These are phyloP conservation scores for Metellina segmentata DNA, from an alignment of 2,888 invertebrate genomes.

Conservation along the genomic window DNA sequence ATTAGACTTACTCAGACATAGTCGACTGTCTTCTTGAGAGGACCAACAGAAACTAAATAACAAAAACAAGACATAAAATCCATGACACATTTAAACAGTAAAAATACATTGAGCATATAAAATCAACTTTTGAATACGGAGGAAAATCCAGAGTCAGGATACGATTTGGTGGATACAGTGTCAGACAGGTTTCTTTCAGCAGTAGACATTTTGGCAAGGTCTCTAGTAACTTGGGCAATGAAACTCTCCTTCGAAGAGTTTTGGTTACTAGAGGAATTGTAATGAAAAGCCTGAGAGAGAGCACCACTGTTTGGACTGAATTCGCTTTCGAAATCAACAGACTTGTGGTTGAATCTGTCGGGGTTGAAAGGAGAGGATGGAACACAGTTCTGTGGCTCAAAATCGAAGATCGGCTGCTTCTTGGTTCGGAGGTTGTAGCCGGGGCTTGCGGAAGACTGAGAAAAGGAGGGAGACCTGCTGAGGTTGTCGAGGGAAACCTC, in stretches of 20 bases:
- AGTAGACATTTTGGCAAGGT: constrained; percentile 69
- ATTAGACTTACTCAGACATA: background rate
- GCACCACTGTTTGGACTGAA: constrained; percentile 11
- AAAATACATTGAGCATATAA: background rate
- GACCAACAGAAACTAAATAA: background rate
- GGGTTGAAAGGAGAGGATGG: constrained; percentile 19
- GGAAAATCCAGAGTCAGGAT: constrained; percentile 44
- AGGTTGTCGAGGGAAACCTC: background rate
- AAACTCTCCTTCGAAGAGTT: constrained; percentile 55
- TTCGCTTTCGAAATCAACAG: constrained; percentile 9
- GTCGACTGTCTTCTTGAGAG: background rate
- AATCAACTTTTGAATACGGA: constrained; percentile 62
- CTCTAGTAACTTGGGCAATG: constrained; percentile 72
- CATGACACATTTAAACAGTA: background rate
- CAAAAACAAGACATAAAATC: background rate
- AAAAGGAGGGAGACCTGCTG: constrained; percentile 52
- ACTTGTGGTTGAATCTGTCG: constrained; percentile 2
- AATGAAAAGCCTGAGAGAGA: constrained; percentile 10
- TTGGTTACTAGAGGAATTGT: constrained; percentile 11
- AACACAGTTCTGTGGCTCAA: constrained; percentile 28
- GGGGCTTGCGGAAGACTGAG: constrained; percentile 52
- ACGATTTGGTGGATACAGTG: constrained; percentile 23
- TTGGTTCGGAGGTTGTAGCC: constrained; percentile 7
- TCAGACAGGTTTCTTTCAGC: constrained; percentile 38
- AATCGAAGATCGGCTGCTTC: constrained; percentile 54